Base-by-base conservation (phyloP, 2,797 vertebrate genomes). In the Cryptoblepharus egeriae region DNA sequence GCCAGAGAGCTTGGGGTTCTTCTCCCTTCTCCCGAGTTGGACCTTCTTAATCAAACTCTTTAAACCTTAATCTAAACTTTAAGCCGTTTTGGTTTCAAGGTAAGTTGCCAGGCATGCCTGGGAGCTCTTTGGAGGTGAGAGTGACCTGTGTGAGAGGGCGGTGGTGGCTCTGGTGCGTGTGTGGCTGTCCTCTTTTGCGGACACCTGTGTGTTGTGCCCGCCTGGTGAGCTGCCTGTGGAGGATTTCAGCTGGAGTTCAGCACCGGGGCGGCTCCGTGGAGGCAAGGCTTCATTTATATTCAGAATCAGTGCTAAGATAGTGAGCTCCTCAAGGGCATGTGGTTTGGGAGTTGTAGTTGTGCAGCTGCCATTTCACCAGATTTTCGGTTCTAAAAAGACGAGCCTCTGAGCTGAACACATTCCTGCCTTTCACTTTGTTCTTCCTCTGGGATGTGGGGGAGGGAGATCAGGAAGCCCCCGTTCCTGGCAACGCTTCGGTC, bases 61-160 rank as follows among this genome's bases (percentile, higher is more conserved):
- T 93, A 93, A 93, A 90, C n/a, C n/a, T n/a, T n/a, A 42, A 42
- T 42, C 9, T 42, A 42, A 42, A 42, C 60, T 8, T 86, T 52
- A 15, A 52, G 15, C 12, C 5, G 30, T 93, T 95, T 94, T 93
- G 82, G 90, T 94, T 84, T 91, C 82, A 91, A 96, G 95, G 95
- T 96, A 96, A 96, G 95, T 96, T 89, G 68, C 85, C 42, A 81
- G 81, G 89, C 49, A 67, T 9, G 39, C 39, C 39, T 79, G 42
- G 26, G 68, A n/a, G 60, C 75, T n/a, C n/a, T n/a, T n/a, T n/a
- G n/a, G n/a, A n/a, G n/a, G n/a, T n/a, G n/a, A n/a, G n/a, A n/a
- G n/a, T n/a, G n/a, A n/a, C n/a, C n/a, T n/a, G n/a, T n/a, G n/a
- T n/a, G n/a, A n/a, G n/a, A n/a, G n/a, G n/a, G n/a, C n/a, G n/a